A percentile compares a stretch with the other conserved stretches of the same genome.
phyloP scores from a whole-genome alignment of 2,888 invertebrate genomes.

The Drosophila atripex region DNA sequence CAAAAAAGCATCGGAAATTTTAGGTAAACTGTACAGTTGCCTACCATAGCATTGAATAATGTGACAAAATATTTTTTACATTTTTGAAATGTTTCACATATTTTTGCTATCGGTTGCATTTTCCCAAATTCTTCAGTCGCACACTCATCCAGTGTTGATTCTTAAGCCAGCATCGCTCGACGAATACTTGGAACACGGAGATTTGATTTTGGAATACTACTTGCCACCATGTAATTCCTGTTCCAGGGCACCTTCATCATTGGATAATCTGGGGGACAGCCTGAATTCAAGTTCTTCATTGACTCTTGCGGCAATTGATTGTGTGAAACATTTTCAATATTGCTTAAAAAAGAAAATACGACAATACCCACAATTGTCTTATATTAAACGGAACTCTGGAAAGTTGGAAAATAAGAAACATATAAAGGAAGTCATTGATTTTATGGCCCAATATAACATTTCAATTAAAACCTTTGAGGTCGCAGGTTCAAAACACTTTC shows the following conservation, averaged over 20 bases:
- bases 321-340: neutral
- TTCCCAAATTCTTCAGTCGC: conserved; percentile 1
- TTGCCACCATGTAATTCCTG: neutral
- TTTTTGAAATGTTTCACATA: neutral
- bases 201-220: conserved; percentile 3
- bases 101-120: neutral
- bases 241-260: neutral
- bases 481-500: neutral
- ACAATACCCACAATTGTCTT: neutral
- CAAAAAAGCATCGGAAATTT: no score
- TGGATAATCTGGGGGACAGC: neutral
- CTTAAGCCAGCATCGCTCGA: neutral
- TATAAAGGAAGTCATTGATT: neutral
- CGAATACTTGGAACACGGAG: neutral
- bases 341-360: neutral
- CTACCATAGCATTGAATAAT: conserved; percentile 8
- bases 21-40: no score
- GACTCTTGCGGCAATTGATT: conserved; percentile 3
- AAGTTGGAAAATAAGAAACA: neutral
- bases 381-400: neutral
- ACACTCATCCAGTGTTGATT: neutral
- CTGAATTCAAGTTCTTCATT: neutral
- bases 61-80: conserved; percentile 5
- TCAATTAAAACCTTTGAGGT: neutral
- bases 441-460: neutral